Conservation (phyloP, 2,113 vertebrate genomes). For the Periophthalmodon schlosseri region DNA sequence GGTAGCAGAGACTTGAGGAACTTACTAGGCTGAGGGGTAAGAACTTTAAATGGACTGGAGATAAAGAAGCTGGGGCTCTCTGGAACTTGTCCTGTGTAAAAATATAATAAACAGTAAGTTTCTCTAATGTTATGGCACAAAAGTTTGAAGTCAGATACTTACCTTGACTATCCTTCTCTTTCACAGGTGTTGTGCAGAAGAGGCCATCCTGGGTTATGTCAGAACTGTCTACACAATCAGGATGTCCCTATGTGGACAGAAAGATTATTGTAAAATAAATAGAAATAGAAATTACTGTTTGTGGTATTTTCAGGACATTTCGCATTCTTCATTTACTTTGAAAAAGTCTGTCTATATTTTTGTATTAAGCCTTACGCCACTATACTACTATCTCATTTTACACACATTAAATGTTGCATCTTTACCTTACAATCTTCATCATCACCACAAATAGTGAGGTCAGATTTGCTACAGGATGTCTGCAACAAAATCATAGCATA, state of each 20-base stretch:
- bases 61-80: constrained; percentile 86
- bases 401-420: neutral
- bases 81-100: constrained; percentile 60
- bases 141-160: constrained; percentile 3
- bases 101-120: neutral
- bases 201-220: constrained; percentile 83
- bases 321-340: neutral
- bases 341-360: too few species aligned
- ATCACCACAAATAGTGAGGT: constrained; percentile 85
- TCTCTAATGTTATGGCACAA: neutral
- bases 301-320: neutral
- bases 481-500: constrained; percentile 45
- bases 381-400: neutral
- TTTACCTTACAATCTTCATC: constrained; percentile 83
- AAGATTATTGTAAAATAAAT: neutral
- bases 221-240: constrained; percentile 83
- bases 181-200: constrained; percentile 85
- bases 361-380: neutral
- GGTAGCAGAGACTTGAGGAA: constrained; percentile 96
- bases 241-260: constrained; percentile 77
- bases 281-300: neutral
- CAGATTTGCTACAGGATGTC: constrained; percentile 88
- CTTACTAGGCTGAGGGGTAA: constrained; percentile 92
- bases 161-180: constrained; percentile 83
- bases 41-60: constrained; percentile 90